Percentiles rank a stretch among this genome's conserved stretches.
These are phyloP conservation scores for Todiramphus chloris DNA, from an alignment of 2,113 vertebrate genomes.

Conservation along the genomic window DNA sequence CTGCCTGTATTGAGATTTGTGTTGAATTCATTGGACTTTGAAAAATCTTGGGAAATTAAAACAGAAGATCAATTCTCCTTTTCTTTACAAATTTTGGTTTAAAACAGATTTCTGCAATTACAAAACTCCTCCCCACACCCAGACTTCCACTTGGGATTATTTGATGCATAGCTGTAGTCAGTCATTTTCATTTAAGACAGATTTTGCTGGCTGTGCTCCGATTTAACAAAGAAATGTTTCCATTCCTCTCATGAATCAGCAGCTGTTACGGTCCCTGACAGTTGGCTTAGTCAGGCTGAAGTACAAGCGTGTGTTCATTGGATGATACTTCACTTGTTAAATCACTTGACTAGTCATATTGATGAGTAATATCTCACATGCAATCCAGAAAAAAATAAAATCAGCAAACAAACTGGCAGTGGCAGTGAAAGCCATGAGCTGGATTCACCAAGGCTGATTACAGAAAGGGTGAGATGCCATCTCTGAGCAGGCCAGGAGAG, in stretches of 20 bases:
- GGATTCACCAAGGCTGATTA: not conserved
- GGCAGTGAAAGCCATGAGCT: not conserved
- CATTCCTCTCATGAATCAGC: slow-evolving; percentile 51
- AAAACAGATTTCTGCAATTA: not conserved
- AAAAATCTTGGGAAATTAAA: not conserved
- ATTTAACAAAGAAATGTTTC: slow-evolving; percentile 43
- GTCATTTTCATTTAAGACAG: slow-evolving; percentile 31
- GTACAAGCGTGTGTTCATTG: not conserved
- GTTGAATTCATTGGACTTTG: not conserved
- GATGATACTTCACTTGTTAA: slow-evolving; percentile 36
- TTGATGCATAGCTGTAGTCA: not conserved
- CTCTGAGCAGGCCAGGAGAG: not conserved
- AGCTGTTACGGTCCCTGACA: slow-evolving; percentile 40
- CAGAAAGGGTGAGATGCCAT: not conserved
- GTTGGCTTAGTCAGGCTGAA: slow-evolving; percentile 57
- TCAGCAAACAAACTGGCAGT: not conserved
- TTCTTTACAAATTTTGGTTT: not conserved
- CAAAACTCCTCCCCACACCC: not conserved
- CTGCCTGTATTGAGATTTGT: not conserved
- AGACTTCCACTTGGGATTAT: slow-evolving; percentile 27
- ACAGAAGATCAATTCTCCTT: not conserved
- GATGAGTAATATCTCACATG: slow-evolving; percentile 59
- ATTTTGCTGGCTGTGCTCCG: not conserved
- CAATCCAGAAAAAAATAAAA: slow-evolving; percentile 18
- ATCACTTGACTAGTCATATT: slow-evolving; percentile 42